These are phyloP conservation scores for Galerucella nymphaeae DNA, from an alignment of 2,888 invertebrate genomes.

Conservation along the genomic window DNA sequence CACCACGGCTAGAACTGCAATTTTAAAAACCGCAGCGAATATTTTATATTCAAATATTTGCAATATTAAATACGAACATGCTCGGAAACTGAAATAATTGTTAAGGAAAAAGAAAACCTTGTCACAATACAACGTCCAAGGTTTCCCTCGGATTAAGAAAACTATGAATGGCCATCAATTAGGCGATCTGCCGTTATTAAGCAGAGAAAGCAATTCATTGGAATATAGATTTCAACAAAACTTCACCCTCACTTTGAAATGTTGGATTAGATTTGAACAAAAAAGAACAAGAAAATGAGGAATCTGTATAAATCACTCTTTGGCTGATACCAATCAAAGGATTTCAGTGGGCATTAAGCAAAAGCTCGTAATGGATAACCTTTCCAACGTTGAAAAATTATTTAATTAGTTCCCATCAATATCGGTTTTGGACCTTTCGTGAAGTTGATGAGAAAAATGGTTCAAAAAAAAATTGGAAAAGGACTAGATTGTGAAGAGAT, in stretches of 20 bases:
- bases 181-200: neutral
- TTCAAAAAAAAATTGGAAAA: neutral
- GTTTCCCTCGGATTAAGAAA: neutral
- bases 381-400: conserved; percentile 24
- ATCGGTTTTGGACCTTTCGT: conserved; percentile 5
- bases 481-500: neutral
- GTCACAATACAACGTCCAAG: neutral
- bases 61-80: no score
- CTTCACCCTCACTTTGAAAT: conserved; percentile 8
- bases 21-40: no score
- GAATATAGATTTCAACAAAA: conserved; percentile 18
- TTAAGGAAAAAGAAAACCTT: no score
- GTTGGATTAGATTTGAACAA: conserved; percentile 18
- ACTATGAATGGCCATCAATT: neutral
- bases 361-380: conserved; percentile 22
- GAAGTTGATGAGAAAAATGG: neutral
- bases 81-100: no score
- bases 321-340: conserved; percentile 24
- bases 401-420: conserved; percentile 28
- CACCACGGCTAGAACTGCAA: no score
- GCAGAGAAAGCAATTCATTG: neutral
- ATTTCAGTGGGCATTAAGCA: conserved; percentile 23
- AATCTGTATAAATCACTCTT: conserved; percentile 21
- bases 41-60: no score
- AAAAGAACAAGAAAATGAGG: conserved; percentile 10